Evolutionary conservation across 2,797 vertebrate species (phyloP), one percentile per base, ranked within the genome.

Genomic region (Rhinichthys osculus): DNA sequence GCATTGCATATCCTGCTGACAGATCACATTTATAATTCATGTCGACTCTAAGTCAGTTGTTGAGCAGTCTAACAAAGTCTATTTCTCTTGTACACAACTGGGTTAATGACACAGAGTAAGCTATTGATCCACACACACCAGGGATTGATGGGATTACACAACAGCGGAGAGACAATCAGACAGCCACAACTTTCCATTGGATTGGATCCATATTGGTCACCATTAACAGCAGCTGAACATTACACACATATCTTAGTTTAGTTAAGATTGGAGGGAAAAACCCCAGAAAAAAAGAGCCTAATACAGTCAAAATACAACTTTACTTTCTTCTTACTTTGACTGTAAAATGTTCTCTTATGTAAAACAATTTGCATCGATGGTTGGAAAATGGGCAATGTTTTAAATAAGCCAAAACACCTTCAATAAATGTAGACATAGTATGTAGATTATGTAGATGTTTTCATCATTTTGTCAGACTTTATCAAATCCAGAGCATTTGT

Each of bases 131-230:
- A 50, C 52, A 71, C 78, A 84, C 52, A 52, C 33, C 71, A 64
- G 10, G 38, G 27, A 64, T 52, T 67, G 81, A 78, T 79, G 42
- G 33, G 23, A 83, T 87, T 84, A 69, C 74, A 47, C 42, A 74
- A 73, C 40, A 57, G 67, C 23, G 30, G 14, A n/a, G 42, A 33
- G 23, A 70, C 35, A 30, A 78, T 52, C 62, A 44, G 10, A 14
- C 54, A 16, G 70, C 5, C 64, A 77, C 52, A 50, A 42, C 33
- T 82, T 84, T 84, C 83, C 83, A 70, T n/a, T 70, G 64, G 33
- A 69, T 16, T 82, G 47, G 40, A 57, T 71, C 80, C 78, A 27
- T 27, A 27, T n/a, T n/a, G n/a, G n/a, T 1, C 27, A 27, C 27
- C 27, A 27, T 27, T 57, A 57, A 57, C 21, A 40, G 19, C 52